phyloP scores from a whole-genome alignment of 1,140 invertebrate genomes.

The Rhagoletis zephyria region DNA sequence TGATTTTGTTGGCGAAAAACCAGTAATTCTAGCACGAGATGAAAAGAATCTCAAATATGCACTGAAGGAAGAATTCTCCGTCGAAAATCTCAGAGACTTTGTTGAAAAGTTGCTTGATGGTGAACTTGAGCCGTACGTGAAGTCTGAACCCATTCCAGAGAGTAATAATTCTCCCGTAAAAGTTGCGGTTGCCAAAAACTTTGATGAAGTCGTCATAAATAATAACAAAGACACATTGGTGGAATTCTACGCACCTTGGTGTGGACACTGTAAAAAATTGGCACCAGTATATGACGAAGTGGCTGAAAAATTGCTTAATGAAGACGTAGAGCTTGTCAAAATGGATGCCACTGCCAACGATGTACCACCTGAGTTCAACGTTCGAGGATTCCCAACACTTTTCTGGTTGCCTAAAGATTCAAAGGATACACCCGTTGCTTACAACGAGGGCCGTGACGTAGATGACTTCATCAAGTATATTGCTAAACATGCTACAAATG shows the following conservation, averaged over 20 bases:
- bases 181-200: conserved; percentile 96
- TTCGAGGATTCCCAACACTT: conserved; percentile 97
- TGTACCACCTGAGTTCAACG: conserved; percentile 92
- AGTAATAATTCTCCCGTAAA: conserved; percentile 89
- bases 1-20: conserved; percentile 91
- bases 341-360: conserved; percentile 99
- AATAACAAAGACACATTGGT: conserved; percentile 94
- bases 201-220: conserved; percentile 94
- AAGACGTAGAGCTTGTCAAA: conserved; percentile 95
- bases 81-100: conserved; percentile 92
- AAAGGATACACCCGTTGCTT: conserved; percentile 88
- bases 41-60: conserved; percentile 90
- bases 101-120: conserved; percentile 87
- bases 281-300: conserved; percentile 95
- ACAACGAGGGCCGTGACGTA: conserved; percentile 94
- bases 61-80: conserved; percentile 91
- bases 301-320: conserved; percentile 89
- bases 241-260: conserved; percentile 99
- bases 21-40: conserved; percentile 87
- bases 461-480: conserved; percentile 98
- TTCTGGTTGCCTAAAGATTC: conserved; percentile 93
- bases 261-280: conserved; percentile 97
- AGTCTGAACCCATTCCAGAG: conserved; percentile 94
- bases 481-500: conserved; percentile 90
- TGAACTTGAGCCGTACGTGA: conserved; percentile 92